Evolutionary conservation across 2,113 vertebrate species (phyloP), one percentile per base, ranked within the genome.

Genomic region (Zeus faber): DNA sequence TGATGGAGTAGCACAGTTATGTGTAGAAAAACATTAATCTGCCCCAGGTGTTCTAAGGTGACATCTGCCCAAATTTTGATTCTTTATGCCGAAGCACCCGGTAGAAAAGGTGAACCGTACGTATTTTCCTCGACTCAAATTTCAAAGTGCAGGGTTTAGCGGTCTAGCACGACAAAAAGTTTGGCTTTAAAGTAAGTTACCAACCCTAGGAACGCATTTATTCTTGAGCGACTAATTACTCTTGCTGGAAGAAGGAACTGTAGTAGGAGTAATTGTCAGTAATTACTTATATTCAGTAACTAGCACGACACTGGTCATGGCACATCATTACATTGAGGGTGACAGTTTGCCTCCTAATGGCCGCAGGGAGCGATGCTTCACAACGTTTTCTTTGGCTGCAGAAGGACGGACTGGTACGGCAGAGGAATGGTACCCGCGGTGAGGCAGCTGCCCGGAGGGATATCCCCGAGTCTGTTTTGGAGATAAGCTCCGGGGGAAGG

Each of bases 401-500:
- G 45, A n/a, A n/a, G 47, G 33, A 18, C 25, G 21, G 10, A 18
- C 49, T 18, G 17, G 25, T 6, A 10, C 6, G 6, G 16, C 27
- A 21, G 2, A 47, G 46, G 48, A 25, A 58, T 50, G 26, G 17
- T 26, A 54, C 54, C n/a, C n/a, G 67, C 46, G 16, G 43, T 59
- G 61, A 44, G 6, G 11, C 49, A 76, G 49, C 50, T 25, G 40
- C 26, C n/a, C n/a, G n/a, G n/a, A n/a, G n/a, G 8, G 13, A 60
- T 76, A 62, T 77, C 58, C 61, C 26, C 58, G 55, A 55, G 58
- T 46, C 54, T 57, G 46, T 25, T n/a, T 14, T 26, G 60, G 24
- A 65, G 80, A 82, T 83, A 80, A 80, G 58, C 48, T 51, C 58
- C n/a, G 60, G 63, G 49, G 50, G 45, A 18, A 31, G 0, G 50